These are phyloP conservation scores for Hafferia zeledoni DNA, from an alignment of 2,797 vertebrate genomes.

Conservation along the genomic window DNA sequence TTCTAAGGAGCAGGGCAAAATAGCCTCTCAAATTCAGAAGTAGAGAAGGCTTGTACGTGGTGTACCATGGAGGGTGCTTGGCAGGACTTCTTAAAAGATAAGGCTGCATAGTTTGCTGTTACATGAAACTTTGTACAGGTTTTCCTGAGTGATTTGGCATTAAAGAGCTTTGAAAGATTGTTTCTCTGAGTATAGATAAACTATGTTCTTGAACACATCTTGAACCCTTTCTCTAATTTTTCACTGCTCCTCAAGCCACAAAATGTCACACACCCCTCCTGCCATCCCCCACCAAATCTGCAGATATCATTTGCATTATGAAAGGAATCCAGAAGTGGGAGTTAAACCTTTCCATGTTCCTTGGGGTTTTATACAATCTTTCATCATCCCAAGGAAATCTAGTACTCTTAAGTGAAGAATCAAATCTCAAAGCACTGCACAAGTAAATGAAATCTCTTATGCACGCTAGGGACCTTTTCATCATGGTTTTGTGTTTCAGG, in stretches of 20 bases:
- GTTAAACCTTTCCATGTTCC: constrained; percentile 35
- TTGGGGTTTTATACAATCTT: constrained; percentile 44
- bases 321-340: constrained; percentile 6
- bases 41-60: not conserved
- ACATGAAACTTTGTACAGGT: not conserved
- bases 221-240: not conserved
- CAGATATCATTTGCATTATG: not conserved
- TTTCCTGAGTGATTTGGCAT: not conserved
- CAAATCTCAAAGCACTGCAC: constrained; percentile 60
- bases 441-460: constrained; percentile 44
- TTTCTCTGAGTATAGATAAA: not conserved
- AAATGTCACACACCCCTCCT: not conserved
- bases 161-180: not conserved
- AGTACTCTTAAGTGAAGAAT: constrained; percentile 34
- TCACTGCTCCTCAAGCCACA: not conserved
- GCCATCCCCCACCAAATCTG: not conserved
- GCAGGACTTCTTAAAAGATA: not conserved
- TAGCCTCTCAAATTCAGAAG: not conserved
- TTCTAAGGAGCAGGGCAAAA: not conserved
- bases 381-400: constrained; percentile 38
- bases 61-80: not conserved
- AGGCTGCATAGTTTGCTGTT: not conserved
- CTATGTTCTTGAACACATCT: not conserved
- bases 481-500: constrained; percentile 51
- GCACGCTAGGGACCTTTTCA: constrained; percentile 45